These are phyloP conservation scores for Frankliniella intonsa DNA, from an alignment of 2,888 invertebrate genomes.

Conservation along the genomic window DNA sequence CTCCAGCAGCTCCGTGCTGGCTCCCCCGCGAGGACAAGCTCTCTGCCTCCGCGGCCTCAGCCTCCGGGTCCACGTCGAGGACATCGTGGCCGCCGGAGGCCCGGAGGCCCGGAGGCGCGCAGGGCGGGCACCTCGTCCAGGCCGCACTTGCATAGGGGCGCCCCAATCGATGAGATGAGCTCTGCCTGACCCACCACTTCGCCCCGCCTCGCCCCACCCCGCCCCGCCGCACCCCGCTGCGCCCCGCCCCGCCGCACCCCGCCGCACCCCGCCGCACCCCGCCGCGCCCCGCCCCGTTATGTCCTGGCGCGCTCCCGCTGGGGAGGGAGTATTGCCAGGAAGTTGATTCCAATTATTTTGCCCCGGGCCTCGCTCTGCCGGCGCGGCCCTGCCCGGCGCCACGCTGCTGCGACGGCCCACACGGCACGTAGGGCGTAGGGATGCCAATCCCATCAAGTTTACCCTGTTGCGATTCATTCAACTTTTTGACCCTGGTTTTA, in stretches of 20 bases:
- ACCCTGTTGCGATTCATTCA: too few species aligned
- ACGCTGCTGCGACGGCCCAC: too few species aligned
- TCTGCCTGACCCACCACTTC: background rate
- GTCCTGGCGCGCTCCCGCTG: too few species aligned
- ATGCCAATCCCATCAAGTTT: too few species aligned
- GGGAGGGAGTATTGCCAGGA: background rate
- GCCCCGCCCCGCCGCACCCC: background rate
- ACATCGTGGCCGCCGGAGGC: too few species aligned
- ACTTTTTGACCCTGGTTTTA: too few species aligned
- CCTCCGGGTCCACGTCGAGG: too few species aligned
- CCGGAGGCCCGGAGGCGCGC: background rate
- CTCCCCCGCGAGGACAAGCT: too few species aligned
- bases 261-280: background rate
- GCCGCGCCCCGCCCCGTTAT: background rate
- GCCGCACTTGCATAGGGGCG: background rate
- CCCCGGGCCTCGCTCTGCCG: background rate
- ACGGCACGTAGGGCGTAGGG: too few species aligned
- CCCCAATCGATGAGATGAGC: background rate
- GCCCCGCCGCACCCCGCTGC: background rate
- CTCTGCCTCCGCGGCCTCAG: too few species aligned
- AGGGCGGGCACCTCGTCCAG: background rate
- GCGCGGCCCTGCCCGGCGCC: background rate
- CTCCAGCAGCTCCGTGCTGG: too few species aligned
- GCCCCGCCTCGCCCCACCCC: too few species aligned
- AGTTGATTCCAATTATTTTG: background rate